These are phyloP conservation scores for Microplitis mediator DNA, from an alignment of 1,140 invertebrate genomes.

Conservation along the genomic window DNA sequence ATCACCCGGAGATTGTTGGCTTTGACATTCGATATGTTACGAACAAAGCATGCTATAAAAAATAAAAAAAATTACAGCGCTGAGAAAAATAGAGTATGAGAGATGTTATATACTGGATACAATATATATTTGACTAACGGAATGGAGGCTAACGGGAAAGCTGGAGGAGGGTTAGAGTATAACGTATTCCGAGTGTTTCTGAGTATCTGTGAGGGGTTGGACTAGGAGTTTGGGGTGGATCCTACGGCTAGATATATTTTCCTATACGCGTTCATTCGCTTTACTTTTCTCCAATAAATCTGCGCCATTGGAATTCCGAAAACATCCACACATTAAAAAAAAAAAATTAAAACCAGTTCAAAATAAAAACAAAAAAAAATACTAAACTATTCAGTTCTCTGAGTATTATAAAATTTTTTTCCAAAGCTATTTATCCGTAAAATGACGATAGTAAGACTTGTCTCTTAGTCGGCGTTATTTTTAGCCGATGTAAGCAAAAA, in stretches of 20 bases:
- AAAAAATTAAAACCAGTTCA: background rate
- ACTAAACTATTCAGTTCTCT: too few relatives aligned
- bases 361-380: background rate
- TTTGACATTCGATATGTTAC: conserved; percentile 3
- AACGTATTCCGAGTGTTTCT: background rate
- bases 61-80: background rate
- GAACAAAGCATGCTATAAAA: background rate
- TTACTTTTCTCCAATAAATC: background rate
- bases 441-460: too few relatives aligned
- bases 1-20: background rate
- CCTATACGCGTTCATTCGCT: background rate
- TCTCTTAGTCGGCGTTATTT: background rate
- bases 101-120: background rate
- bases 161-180: background rate
- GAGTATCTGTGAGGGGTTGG: background rate
- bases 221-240: background rate
- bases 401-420: too few relatives aligned
- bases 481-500: background rate
- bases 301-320: background rate
- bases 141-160: background rate
- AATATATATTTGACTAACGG: background rate
- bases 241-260: background rate
- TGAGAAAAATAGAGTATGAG: background rate
- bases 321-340: background rate
- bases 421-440: too few relatives aligned